These are phyloP conservation scores for Buphagus erythrorhynchus DNA, from an alignment of 2,797 vertebrate genomes.

Conservation along the genomic window DNA sequence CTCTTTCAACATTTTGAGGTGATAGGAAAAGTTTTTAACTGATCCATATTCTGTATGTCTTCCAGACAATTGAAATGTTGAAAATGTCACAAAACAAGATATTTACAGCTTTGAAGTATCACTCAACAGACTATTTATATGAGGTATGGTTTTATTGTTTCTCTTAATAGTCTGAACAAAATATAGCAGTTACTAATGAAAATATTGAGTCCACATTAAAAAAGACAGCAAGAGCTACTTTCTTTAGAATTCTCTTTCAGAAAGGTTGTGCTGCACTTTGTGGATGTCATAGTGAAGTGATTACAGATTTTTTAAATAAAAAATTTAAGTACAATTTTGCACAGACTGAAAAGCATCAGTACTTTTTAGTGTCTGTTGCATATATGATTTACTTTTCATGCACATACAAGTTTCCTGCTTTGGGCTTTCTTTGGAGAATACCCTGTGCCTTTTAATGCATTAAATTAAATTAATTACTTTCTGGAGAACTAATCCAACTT, in stretches of 20 bases:
- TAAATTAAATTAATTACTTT: not conserved
- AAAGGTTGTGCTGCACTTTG: not conserved
- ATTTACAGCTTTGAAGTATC: slow-evolving; percentile 78
- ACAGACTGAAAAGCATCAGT: not conserved
- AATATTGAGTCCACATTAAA: not conserved
- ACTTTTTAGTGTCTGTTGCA: not conserved
- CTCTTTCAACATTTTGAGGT: not conserved
- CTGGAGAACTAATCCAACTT: not conserved
- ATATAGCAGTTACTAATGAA: not conserved
- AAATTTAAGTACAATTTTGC: not conserved
- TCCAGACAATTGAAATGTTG: slow-evolving; percentile 29
- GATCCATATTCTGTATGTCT: not conserved
- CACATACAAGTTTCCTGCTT: not conserved
- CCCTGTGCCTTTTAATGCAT: not conserved
- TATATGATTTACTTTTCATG: not conserved
- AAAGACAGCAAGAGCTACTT: not conserved
- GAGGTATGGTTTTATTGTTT: slow-evolving; percentile 73
- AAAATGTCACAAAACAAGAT: slow-evolving; percentile 46
- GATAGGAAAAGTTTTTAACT: not conserved
- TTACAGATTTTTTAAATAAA: not conserved
- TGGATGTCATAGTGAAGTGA: not conserved
- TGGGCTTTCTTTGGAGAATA: not conserved
- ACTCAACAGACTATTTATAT: slow-evolving; percentile 77
- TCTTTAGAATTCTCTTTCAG: slow-evolving; percentile 10
- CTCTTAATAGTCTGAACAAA: not conserved